These are phyloP conservation scores for Ceratina japonica DNA, from an alignment of 1,140 invertebrate genomes.

Conservation along the genomic window DNA sequence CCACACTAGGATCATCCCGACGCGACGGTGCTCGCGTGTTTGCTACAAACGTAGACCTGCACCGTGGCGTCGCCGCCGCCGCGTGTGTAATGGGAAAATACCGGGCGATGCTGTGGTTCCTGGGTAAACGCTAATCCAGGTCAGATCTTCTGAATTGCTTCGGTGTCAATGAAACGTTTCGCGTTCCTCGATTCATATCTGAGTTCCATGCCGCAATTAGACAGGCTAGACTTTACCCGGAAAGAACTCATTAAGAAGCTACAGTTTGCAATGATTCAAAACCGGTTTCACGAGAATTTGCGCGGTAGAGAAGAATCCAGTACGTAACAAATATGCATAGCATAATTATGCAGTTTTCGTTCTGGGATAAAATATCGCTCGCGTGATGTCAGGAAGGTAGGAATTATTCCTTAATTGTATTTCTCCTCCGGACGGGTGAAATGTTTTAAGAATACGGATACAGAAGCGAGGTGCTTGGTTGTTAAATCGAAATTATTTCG, in stretches of 20 bases:
- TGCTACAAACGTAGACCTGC: conserved; percentile 13
- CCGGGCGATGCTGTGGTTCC: conserved; percentile 1
- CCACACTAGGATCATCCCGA: not conserved
- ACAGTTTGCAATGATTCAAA: too few relatives aligned
- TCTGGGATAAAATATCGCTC: conserved; percentile 32
- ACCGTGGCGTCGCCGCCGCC: not conserved
- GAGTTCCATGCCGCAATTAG: too few relatives aligned
- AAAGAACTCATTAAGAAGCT: too few relatives aligned
- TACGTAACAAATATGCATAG: conserved; percentile 5
- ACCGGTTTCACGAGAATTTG: not conserved
- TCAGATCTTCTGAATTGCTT: conserved; percentile 33
- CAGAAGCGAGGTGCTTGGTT: not conserved
- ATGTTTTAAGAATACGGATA: conserved; percentile 14
- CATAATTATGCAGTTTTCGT: conserved; percentile 17
- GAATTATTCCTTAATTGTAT: conserved; percentile 28
- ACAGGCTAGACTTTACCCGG: too few relatives aligned
- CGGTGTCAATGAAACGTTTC: too few relatives aligned
- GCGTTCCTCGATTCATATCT: too few relatives aligned
- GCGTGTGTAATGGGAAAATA: conserved; percentile 15
- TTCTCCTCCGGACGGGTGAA: conserved; percentile 20
- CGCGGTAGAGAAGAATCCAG: too few relatives aligned
- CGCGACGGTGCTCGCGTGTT: not conserved
- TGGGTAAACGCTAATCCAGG: conserved; percentile 47
- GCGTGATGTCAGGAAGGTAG: conserved; percentile 19
- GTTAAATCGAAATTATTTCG: conserved; percentile 15